phyloP scores from a whole-genome alignment of 2,888 invertebrate genomes.

The Heliconius cydno region DNA sequence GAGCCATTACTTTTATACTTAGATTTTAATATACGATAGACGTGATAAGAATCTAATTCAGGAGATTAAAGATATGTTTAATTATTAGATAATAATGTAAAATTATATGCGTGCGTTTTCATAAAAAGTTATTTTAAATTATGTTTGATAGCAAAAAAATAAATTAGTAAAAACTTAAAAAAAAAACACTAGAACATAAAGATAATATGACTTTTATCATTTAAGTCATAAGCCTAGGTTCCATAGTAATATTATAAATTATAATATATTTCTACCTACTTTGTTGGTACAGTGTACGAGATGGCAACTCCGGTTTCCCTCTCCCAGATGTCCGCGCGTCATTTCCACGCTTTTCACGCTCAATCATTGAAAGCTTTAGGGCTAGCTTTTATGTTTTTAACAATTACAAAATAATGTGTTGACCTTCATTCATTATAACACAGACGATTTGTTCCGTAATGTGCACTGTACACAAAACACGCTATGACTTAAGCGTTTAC shows the following conservation, averaged over 20 bases:
- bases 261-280: neutral
- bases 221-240: neutral
- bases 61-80: too few species aligned
- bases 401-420: slow-evolving; percentile 31
- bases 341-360: slow-evolving; percentile 67
- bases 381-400: slow-evolving; percentile 42
- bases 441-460: slow-evolving; percentile 26
- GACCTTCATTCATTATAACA: slow-evolving; percentile 24
- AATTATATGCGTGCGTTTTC: too few species aligned
- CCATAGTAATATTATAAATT: neutral
- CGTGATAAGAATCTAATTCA: too few species aligned
- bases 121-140: neutral
- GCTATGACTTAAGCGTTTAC: slow-evolving; percentile 13
- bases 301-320: slow-evolving; percentile 41
- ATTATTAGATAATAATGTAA: too few species aligned
- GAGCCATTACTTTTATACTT: too few species aligned
- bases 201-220: neutral
- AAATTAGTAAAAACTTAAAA: neutral
- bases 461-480: slow-evolving; percentile 16
- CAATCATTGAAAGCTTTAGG: slow-evolving; percentile 47
- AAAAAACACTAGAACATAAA: neutral
- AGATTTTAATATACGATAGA: too few species aligned
- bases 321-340: slow-evolving; percentile 60
- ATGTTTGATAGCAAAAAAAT: neutral
- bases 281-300: neutral